Conservation (phyloP, 1,140 invertebrate species). For the Drosophila varians region DNA sequence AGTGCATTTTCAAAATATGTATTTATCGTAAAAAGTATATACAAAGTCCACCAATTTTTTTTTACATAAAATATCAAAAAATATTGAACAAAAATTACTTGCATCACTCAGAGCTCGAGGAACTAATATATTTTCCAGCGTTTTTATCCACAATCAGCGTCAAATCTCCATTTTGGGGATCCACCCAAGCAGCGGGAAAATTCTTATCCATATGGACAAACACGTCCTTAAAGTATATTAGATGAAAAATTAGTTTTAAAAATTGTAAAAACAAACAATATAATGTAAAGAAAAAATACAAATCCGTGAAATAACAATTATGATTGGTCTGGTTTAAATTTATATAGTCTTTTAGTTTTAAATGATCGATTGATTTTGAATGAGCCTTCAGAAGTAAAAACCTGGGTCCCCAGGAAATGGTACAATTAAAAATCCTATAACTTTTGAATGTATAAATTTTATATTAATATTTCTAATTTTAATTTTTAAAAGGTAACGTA, state of each 20-base stretch:
- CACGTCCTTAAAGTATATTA: constrained; percentile 35
- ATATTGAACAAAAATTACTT: not conserved
- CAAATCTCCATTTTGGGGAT: constrained; percentile 50
- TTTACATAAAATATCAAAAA: not conserved
- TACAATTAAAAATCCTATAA: too few species aligned
- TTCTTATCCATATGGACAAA: constrained; percentile 44
- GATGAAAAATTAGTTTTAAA: not conserved
- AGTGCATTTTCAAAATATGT: not conserved
- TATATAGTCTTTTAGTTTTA: too few species aligned
- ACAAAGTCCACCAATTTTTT: not conserved
- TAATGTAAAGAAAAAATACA: too few species aligned
- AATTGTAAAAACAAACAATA: not conserved
- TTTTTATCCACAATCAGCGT: constrained; percentile 49
- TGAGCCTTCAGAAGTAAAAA: too few species aligned
- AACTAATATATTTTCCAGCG: constrained; percentile 20
- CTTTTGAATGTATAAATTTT: too few species aligned
- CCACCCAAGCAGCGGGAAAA: constrained; percentile 58
- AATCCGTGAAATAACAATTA: too few species aligned
- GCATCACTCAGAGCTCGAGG: not conserved
- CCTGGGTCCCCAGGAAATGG: too few species aligned
- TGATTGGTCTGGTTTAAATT: too few species aligned
- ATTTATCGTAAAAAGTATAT: not conserved
- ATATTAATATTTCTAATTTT: too few species aligned
- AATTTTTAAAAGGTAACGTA: too few species aligned
- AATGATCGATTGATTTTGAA: too few species aligned